Base-by-base conservation (phyloP, 92 coral and sea anemone genomes). In the Bergia puertoricense region DNA sequence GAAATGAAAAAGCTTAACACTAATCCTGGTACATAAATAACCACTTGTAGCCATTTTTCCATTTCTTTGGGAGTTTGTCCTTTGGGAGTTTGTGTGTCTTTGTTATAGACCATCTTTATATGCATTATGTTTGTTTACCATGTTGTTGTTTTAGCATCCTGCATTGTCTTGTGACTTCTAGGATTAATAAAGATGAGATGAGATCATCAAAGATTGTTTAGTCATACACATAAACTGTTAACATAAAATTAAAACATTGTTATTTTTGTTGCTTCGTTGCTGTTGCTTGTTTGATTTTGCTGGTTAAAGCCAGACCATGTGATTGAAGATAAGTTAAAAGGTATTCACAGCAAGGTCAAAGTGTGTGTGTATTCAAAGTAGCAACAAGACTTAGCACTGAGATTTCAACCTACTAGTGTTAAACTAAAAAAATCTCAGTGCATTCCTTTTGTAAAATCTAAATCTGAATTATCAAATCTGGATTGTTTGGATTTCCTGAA, bases 81-180 rank as follows among this genome's bases (percentile, higher is more conserved):
- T 74, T 74, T 74, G 77, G 77, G 77, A 74, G 38, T 74, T 72
- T 1, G 59, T 54, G 15, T 37, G 77, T 39, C 77, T 74, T 74
- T 74, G 77, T 37, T 36, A 11, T 72, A 74, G 77, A 37, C 20
- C 5, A 8, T 20, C 77, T 38, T 74, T 74, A 22, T 74, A 9
- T 36, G 1, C 20, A 3, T 22, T 37, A 20, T 37, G 59, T 54
- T 1, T 38, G 46, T 74, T 74, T 74, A 14, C 43, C 10, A 11
- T 74, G 16, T 18, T 37, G 45, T 74, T 39, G 77, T 40, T 20
- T 37, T 6, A 13, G 59, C 59, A 13, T 54, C 59, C 18, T 11
- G 2, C 14, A 11, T 54, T 11, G 59, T 54, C 59, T 54, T 54
- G 59, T 54, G 59, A 54, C 59, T 54, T 54, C 59, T 54, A 54